phyloP scores from a whole-genome alignment of 2,113 vertebrate genomes.

The Tetrax tetrax region DNA sequence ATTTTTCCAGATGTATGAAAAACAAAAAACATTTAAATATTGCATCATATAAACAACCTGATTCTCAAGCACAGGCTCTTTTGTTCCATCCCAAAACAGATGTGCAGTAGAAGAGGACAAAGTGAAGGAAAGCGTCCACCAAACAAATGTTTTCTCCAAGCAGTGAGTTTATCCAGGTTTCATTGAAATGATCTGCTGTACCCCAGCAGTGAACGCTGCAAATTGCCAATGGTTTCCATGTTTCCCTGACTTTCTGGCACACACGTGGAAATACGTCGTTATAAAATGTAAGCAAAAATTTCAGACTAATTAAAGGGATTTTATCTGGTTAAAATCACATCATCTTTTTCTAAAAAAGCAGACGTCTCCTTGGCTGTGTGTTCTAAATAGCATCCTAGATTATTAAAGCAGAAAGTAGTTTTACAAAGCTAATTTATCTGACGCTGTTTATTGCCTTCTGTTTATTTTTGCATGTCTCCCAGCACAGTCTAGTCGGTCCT shows the following conservation, averaged over 20 bases:
- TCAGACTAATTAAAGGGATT: conserved; percentile 64
- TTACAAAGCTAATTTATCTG: conserved; percentile 5
- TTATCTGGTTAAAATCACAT: conserved; percentile 9
- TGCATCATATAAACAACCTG: conserved; percentile 30
- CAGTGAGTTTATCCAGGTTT: background rate
- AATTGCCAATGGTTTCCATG: background rate
- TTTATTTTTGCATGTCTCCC: conserved; percentile 56
- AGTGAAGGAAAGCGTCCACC: conserved; percentile 7
- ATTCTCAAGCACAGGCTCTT: background rate
- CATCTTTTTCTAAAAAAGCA: background rate
- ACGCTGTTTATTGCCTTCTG: background rate
- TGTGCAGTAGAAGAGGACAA: background rate
- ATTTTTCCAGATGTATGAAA: background rate
- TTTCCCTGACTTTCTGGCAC: conserved; percentile 5
- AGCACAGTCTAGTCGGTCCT: background rate
- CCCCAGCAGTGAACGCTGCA: background rate
- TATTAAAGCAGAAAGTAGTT: conserved; percentile 12
- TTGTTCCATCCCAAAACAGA: conserved; percentile 30
- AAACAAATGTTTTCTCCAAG: background rate
- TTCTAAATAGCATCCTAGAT: background rate
- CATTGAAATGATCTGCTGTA: background rate
- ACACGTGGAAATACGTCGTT: background rate
- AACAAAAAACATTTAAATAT: conserved; percentile 28
- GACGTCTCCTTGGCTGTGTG: background rate
- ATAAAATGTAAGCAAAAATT: conserved; percentile 11